Evolutionary conservation across 64 coral and sea anemone species (phyloP).

Genomic region (Cladopsammia gracilis): DNA sequence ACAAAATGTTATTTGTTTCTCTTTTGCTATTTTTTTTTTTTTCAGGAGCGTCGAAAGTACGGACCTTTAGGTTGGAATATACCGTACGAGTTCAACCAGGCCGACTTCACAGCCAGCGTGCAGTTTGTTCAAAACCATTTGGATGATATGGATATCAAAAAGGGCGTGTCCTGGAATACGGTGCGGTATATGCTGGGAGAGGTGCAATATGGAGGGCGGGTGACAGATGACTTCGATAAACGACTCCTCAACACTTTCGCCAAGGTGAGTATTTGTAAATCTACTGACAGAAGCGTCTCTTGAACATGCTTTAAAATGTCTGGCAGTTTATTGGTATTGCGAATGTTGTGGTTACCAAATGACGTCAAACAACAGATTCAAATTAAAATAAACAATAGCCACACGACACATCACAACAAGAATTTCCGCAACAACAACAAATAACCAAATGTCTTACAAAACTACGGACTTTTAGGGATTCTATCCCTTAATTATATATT

Average conservation of each 20-base stretch:
- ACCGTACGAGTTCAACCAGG: slow-evolving; percentile 95
- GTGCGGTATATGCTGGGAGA: slow-evolving; percentile 96
- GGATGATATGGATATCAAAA: slow-evolving; percentile 95
- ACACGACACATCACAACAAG: too few species aligned
- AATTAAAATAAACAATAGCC: too few species aligned
- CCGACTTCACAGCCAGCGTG: slow-evolving; percentile 96
- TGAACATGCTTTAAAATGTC: too few species aligned
- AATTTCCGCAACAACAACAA: too few species aligned
- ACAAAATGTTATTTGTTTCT: neutral
- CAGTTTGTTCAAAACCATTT: slow-evolving; percentile 99
- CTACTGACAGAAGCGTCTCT: too few species aligned
- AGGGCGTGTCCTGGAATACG: slow-evolving; percentile 96
- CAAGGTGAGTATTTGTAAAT: slow-evolving; percentile 49
- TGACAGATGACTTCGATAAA: slow-evolving; percentile 97
- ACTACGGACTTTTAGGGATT: too few species aligned
- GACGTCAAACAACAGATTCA: too few species aligned
- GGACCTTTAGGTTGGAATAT: slow-evolving; percentile 98
- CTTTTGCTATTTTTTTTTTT: neutral
- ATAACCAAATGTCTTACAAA: too few species aligned
- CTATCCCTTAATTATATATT: too few species aligned
- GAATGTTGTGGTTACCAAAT: too few species aligned
- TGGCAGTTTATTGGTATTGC: too few species aligned
- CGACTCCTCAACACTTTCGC: slow-evolving; percentile 92
- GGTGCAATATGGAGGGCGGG: slow-evolving; percentile 87
- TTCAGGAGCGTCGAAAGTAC: slow-evolving; percentile 95